A percentile compares a stretch with the other conserved stretches of the same genome.
phyloP scores from a whole-genome alignment of 2,888 invertebrate genomes.

The Rutpela maculata region DNA sequence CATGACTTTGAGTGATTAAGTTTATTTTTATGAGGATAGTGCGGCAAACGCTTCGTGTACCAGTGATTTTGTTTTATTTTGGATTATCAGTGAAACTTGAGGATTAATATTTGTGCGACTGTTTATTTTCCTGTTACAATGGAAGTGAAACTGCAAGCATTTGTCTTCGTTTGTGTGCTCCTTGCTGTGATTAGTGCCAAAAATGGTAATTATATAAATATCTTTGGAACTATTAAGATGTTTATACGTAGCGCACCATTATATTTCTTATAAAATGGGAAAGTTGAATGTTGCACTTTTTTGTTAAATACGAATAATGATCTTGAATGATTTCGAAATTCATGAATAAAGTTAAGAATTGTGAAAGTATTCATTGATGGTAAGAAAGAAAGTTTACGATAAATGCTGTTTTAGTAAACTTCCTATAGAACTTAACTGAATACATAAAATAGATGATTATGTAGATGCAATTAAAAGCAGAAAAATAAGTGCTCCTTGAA shows the following conservation, averaged over 20 bases:
- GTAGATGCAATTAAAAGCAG: no score
- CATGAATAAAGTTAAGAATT: background rate
- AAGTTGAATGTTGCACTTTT: background rate
- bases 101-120: background rate
- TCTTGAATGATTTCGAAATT: background rate
- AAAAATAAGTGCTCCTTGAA: no score
- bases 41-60: background rate
- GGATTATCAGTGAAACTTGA: conserved; percentile 25
- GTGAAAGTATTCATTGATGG: background rate
- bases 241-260: no score
- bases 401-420: no score
- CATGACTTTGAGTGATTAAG: conserved; percentile 13
- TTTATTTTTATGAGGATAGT: conserved; percentile 1
- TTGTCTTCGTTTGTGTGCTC: conserved; percentile 5
- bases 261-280: background rate
- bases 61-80: background rate
- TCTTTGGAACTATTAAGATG: background rate
- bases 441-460: no score
- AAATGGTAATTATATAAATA: conserved; percentile 24
- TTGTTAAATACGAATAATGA: background rate
- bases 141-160: conserved; percentile 10
- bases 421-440: no score
- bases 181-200: conserved; percentile 15
- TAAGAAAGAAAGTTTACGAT: background rate
- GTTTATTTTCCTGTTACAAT: background rate